A percentile compares a stretch with the other conserved stretches of the same genome.
Evolutionary conservation across 1,140 invertebrate genomes (phyloP).

Genomic region (Polyergus mexicanus): DNA sequence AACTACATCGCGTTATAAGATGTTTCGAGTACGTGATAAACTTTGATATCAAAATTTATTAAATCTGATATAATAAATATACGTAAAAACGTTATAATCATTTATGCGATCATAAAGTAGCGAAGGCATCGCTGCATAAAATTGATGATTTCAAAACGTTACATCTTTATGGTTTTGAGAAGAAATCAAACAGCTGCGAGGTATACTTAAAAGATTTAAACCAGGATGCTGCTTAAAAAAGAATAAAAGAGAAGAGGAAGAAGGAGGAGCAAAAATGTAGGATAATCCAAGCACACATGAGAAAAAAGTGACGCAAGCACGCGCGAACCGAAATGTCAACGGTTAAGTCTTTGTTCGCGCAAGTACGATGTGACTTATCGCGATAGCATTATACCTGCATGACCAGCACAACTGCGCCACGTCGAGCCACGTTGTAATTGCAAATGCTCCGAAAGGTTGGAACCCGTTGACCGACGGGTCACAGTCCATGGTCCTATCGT

Average conservation of each 20-base stretch:
- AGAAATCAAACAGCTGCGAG: conserved; percentile 29
- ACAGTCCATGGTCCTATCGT: not conserved
- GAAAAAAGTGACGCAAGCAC: not conserved
- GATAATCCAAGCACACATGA: not conserved
- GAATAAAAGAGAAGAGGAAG: not conserved
- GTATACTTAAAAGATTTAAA: conserved; percentile 38
- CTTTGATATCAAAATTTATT: conserved; percentile 30
- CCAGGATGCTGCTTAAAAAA: not conserved
- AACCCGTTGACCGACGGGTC: conserved; percentile 46
- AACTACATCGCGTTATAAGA: not conserved
- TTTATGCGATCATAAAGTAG: conserved; percentile 49
- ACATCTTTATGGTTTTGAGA: not conserved
- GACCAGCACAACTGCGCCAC: conserved; percentile 15
- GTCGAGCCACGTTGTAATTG: conserved; percentile 70
- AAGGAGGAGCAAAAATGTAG: conserved; percentile 5
- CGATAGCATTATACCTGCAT: conserved; percentile 52
- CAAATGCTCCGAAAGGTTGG: conserved; percentile 65
- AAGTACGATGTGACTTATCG: conserved; percentile 41
- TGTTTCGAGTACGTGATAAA: conserved; percentile 23
- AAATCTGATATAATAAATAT: conserved; percentile 58
- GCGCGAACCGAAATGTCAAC: conserved; percentile 37
- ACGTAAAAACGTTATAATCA: conserved; percentile 22
- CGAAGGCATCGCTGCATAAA: not conserved
- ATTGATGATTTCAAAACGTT: conserved; percentile 15
- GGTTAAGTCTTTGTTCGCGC: not conserved